Conservation (phyloP, 2,797 vertebrate genomes). For the Oophaga sylvatica region DNA sequence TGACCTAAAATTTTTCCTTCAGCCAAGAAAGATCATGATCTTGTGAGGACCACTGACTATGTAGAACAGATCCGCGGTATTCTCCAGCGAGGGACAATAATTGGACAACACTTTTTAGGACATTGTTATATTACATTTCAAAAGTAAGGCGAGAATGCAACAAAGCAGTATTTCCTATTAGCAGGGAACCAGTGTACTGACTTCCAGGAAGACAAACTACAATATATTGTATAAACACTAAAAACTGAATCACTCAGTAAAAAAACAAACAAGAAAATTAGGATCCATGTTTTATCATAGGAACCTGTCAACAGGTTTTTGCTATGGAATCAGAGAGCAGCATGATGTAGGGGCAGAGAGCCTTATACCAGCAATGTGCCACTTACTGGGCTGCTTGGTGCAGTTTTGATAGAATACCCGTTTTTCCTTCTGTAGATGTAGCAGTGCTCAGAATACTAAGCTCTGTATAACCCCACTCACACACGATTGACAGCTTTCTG, state of each 20-base stretch:
- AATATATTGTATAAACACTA: not conserved
- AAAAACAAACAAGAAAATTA: not conserved
- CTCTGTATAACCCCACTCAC: no score
- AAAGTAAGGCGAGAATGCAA: not conserved
- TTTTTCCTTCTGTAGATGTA: no score
- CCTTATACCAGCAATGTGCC: no score
- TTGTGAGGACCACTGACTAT: not conserved
- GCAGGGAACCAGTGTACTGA: not conserved
- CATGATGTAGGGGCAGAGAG: no score
- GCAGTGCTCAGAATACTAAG: no score
- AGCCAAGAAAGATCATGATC: not conserved
- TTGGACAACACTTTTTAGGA: not conserved
- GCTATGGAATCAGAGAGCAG: no score
- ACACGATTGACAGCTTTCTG: no score
- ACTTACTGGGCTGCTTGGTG: no score
- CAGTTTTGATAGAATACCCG: no score
- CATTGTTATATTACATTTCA: not conserved
- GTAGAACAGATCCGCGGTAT: not conserved
- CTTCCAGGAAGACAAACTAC: not conserved
- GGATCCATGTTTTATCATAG: not conserved
- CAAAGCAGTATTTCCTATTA: not conserved
- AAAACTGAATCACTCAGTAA: not conserved
- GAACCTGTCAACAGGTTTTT: no score
- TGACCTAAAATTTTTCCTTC: not conserved
- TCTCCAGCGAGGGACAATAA: not conserved